Evolutionary conservation across 2,797 vertebrate genomes (phyloP).

Genomic region (Myoxocephalus aenaeus): DNA sequence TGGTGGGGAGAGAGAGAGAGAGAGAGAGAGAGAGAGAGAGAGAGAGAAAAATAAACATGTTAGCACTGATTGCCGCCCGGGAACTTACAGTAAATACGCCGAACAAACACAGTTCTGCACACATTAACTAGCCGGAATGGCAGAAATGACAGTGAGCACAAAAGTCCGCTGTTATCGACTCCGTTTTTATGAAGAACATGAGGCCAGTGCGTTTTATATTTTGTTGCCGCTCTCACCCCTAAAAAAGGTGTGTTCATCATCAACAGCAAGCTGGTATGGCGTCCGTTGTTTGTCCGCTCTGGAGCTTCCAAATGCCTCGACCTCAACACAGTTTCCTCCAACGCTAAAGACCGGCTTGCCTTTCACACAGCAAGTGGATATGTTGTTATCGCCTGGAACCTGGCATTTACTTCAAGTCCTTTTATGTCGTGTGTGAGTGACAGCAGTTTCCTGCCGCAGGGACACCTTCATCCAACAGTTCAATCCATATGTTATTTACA

Average conservation of each 20-base stretch:
- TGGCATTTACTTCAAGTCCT: neutral
- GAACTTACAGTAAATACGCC: constrained; percentile 11
- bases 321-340: constrained; percentile 22
- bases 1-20: neutral
- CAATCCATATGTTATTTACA: neutral
- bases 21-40: neutral
- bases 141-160: neutral
- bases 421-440: constrained; percentile 1
- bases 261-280: neutral
- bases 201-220: neutral
- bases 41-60: neutral
- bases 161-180: neutral
- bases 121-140: neutral
- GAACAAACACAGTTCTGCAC: constrained; percentile 10
- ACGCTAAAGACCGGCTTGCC: neutral
- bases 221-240: neutral
- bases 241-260: neutral
- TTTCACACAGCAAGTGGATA: neutral
- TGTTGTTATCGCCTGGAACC: neutral
- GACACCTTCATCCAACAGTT: neutral
- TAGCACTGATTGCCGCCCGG: neutral
- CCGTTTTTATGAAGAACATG: neutral
- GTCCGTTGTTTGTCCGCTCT: neutral
- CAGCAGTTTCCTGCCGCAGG: neutral
- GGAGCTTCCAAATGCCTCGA: neutral